Percentiles rank a stretch among this genome's conserved stretches.
Conservation (phyloP, 2,888 invertebrate genomes). For the Fragum fragum region DNA sequence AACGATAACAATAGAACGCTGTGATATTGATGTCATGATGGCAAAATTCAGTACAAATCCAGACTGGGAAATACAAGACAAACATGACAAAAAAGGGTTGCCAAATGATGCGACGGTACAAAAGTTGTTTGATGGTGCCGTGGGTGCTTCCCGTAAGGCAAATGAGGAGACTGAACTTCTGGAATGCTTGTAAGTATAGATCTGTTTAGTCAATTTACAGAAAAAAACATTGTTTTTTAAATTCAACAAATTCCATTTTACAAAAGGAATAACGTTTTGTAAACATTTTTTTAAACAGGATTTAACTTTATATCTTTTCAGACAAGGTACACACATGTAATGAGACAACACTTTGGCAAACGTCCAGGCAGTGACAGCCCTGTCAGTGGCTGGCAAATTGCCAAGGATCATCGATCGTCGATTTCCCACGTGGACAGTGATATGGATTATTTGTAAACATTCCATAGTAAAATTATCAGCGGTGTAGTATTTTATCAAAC, state of each 20-base stretch:
- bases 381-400: constrained; percentile 10
- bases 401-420: constrained; percentile 6
- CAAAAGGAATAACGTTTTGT: not conserved
- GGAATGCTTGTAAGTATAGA: constrained; percentile 13
- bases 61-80: constrained; percentile 21
- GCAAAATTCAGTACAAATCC: constrained; percentile 29
- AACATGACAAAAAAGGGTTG: constrained; percentile 13
- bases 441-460: constrained; percentile 16
- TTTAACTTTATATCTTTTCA: not conserved
- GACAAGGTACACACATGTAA: constrained; percentile 1
- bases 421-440: constrained; percentile 10
- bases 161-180: constrained; percentile 4
- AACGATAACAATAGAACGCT: constrained; percentile 24
- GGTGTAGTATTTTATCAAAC: constrained; percentile 8
- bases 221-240: constrained; percentile 4
- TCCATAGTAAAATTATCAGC: constrained; percentile 5
- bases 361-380: constrained; percentile 11
- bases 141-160: constrained; percentile 11
- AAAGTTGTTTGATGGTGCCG: not conserved
- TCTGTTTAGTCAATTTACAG: not conserved
- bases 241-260: not conserved
- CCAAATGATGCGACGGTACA: constrained; percentile 7
- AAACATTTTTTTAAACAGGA: not conserved
- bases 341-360: constrained; percentile 12
- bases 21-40: constrained; percentile 8